phyloP scores from a whole-genome alignment of 2,888 invertebrate genomes.

The Cheilosia urbana region DNA sequence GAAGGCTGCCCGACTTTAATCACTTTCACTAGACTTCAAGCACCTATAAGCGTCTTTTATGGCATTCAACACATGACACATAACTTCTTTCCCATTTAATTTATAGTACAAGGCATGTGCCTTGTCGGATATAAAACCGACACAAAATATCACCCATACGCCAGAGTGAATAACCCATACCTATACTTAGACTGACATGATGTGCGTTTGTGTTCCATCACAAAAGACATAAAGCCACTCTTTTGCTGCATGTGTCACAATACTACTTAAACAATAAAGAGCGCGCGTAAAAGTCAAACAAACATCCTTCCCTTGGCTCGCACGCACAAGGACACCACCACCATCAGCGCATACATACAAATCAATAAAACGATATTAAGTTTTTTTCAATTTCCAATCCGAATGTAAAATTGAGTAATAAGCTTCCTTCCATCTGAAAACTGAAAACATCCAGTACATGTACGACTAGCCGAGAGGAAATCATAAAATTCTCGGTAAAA shows the following conservation, averaged over 20 bases:
- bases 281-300: conserved; percentile 44
- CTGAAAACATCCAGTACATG: conserved; percentile 14
- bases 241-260: conserved; percentile 23
- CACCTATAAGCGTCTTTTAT: not conserved
- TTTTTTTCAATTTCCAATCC: conserved; percentile 72
- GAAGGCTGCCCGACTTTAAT: not conserved
- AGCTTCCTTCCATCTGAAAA: conserved; percentile 48
- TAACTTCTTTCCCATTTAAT: conserved; percentile 4
- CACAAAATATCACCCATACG: conserved; percentile 47
- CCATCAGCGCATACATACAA: conserved; percentile 32
- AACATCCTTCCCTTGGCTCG: conserved; percentile 17
- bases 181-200: conserved; percentile 1
- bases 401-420: conserved; percentile 72
- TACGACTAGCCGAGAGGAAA: conserved; percentile 4
- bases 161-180: conserved; percentile 16
- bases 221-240: conserved; percentile 2
- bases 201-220: conserved; percentile 5
- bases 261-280: conserved; percentile 46
- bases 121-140: not conserved
- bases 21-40: not conserved
- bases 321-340: conserved; percentile 18
- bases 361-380: conserved; percentile 75
- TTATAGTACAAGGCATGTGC: not conserved
- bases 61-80: conserved; percentile 1
- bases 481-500: conserved; percentile 34